Evolutionary conservation across 2,797 vertebrate genomes (phyloP).

Genomic region (Labroides dimidiatus): DNA sequence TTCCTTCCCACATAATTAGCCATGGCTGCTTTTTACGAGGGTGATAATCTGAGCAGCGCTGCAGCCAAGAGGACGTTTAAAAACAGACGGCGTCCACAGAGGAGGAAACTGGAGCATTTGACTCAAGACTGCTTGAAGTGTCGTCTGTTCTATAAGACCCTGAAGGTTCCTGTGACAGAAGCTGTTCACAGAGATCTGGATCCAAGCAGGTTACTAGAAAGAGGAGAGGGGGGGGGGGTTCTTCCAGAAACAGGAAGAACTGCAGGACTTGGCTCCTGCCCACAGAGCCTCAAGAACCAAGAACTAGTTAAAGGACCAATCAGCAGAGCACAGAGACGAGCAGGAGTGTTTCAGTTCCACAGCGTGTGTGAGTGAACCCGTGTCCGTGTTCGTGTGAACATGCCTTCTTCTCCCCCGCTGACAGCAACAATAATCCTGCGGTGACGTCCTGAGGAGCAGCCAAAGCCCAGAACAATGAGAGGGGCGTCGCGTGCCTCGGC

Average conservation of each 20-base stretch:
- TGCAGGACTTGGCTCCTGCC: neutral
- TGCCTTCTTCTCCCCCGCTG: conserved; percentile 48
- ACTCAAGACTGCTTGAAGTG: neutral
- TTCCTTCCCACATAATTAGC: conserved; percentile 66
- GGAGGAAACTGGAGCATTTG: neutral
- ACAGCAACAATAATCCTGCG: conserved; percentile 56
- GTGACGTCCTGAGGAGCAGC: conserved; percentile 60
- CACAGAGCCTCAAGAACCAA: neutral
- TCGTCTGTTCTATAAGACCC: conserved; percentile 1
- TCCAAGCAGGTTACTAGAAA: too few relatives aligned
- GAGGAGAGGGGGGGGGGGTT: too few relatives aligned
- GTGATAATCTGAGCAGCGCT: conserved; percentile 63
- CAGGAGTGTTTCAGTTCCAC: neutral
- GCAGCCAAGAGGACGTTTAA: conserved; percentile 54
- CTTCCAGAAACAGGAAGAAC: too few relatives aligned
- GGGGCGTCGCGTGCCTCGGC: conserved; percentile 55
- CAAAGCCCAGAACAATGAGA: conserved; percentile 56
- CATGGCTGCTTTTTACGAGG: conserved; percentile 54
- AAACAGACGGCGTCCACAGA: conserved; percentile 40
- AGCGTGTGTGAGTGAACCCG: conserved; percentile 8
- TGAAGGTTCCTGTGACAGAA: too few relatives aligned
- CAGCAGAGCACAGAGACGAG: too few relatives aligned
- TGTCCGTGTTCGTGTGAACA: conserved; percentile 45
- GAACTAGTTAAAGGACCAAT: too few relatives aligned
- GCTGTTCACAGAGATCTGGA: too few relatives aligned